Evolutionary conservation across 2,797 vertebrate genomes (phyloP).

Genomic region (Mallotus villosus): DNA sequence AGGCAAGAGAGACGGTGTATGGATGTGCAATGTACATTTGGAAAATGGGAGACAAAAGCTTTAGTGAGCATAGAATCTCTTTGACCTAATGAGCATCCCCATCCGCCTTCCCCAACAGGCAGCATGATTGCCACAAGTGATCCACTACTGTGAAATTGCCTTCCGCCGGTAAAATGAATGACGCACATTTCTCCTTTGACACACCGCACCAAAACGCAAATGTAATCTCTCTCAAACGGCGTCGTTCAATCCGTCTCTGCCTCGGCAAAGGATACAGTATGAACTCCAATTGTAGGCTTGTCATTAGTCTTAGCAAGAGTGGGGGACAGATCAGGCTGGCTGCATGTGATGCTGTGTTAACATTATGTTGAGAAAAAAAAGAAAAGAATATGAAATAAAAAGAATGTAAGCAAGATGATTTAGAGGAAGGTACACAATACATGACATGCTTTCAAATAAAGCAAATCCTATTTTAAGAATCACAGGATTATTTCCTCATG

Average conservation of each 20-base stretch:
- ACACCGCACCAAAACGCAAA: conserved; percentile 62
- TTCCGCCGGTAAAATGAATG: conserved; percentile 68
- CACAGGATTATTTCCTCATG: no score
- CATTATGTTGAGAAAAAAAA: no score
- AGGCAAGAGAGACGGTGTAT: conserved; percentile 1
- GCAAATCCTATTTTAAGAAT: no score
- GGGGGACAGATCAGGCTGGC: not conserved
- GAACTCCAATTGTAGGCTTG: conserved; percentile 31
- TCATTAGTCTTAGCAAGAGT: conserved; percentile 29
- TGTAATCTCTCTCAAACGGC: conserved; percentile 65
- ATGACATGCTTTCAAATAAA: no score
- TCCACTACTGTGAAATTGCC: conserved; percentile 65
- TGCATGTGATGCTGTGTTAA: not conserved
- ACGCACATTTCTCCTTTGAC: conserved; percentile 69
- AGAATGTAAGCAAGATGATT: no score
- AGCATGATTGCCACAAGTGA: conserved; percentile 58
- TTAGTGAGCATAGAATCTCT: conserved; percentile 9
- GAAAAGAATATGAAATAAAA: no score
- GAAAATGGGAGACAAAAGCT: not conserved
- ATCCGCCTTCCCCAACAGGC: conserved; percentile 37
- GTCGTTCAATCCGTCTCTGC: conserved; percentile 22
- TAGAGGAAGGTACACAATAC: no score
- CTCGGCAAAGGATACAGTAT: conserved; percentile 50
- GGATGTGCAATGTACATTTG: not conserved
- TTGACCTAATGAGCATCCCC: conserved; percentile 45